Percentiles rank a stretch among this genome's conserved stretches.
Evolutionary conservation across 2,888 invertebrate species (phyloP).

Genomic region (Chironomus riparius): DNA sequence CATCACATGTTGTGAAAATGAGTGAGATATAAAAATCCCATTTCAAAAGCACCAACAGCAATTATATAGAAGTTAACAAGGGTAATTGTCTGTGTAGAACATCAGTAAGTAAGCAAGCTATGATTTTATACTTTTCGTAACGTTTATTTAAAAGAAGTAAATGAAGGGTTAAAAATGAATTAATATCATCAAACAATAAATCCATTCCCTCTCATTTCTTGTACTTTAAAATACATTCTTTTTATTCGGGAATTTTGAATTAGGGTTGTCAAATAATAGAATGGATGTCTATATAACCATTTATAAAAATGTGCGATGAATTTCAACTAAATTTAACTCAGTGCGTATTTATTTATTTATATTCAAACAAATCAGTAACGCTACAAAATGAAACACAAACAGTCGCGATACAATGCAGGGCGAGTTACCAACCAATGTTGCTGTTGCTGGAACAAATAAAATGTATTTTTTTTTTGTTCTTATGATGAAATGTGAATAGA

Average conservation of each 20-base stretch:
- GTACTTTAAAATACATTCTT: neutral
- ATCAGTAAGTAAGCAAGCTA: neutral
- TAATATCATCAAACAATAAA: slow-evolving; percentile 18
- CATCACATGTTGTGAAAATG: neutral
- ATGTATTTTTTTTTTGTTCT: no score
- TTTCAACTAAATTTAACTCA: slow-evolving; percentile 15
- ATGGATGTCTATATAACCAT: neutral
- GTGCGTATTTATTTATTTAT: slow-evolving; percentile 24
- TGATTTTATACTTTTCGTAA: slow-evolving; percentile 12
- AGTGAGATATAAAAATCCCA: neutral
- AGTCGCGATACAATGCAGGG: neutral
- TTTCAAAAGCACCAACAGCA: neutral
- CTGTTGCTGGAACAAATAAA: neutral
- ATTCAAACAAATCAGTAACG: slow-evolving; percentile 24
- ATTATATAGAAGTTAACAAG: slow-evolving; percentile 23
- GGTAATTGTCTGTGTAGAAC: slow-evolving; percentile 18
- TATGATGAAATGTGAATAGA: neutral
- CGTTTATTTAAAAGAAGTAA: slow-evolving; percentile 15
- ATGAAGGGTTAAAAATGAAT: slow-evolving; percentile 26
- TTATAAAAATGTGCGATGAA: slow-evolving; percentile 6
- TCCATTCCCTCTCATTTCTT: neutral
- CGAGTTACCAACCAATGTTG: neutral
- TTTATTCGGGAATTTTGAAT: neutral
- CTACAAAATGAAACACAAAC: slow-evolving; percentile 25
- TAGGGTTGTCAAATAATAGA: neutral